These are phyloP conservation scores for Lasioglossum pauxillum DNA, from an alignment of 2,888 invertebrate genomes.

Conservation along the genomic window DNA sequence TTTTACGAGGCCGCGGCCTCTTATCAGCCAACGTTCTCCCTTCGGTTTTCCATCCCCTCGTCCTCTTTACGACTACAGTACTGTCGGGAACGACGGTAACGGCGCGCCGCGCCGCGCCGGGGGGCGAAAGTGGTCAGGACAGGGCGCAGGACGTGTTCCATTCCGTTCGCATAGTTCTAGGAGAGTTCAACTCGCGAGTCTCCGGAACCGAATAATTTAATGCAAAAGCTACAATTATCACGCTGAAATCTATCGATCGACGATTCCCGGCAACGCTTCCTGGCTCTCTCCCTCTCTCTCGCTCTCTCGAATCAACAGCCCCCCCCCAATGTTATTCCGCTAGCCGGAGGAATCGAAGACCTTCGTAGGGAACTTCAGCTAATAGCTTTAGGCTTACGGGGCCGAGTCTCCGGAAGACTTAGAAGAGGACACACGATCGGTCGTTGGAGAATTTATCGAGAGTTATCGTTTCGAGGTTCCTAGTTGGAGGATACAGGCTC, in stretches of 20 bases:
- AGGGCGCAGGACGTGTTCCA: neutral
- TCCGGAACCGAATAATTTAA: conserved; percentile 40
- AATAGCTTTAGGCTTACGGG: neutral
- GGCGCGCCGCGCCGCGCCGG: neutral
- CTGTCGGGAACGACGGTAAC: conserved; percentile 9
- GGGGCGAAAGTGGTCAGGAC: neutral
- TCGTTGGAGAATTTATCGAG: neutral
- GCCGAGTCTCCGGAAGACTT: neutral
- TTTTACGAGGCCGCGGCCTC: conserved; percentile 16
- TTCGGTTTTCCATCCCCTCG: neutral
- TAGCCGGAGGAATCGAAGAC: neutral
- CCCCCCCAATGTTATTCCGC: neutral
- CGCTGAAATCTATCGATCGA: conserved; percentile 50
- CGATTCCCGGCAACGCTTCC: neutral
- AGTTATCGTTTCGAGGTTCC: neutral
- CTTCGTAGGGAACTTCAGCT: neutral
- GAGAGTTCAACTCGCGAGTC: neutral
- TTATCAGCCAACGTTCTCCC: conserved; percentile 1
- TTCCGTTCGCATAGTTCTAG: conserved; percentile 37
- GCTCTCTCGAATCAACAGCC: neutral
- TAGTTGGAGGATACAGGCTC: neutral
- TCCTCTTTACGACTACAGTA: conserved; percentile 31
- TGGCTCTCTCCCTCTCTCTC: neutral
- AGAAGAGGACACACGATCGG: neutral
- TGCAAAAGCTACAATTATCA: conserved; percentile 47